Evolutionary conservation across 2,888 invertebrate species (phyloP), one percentile per base, ranked within the genome.

Genomic region (Leptopilina syphax): DNA sequence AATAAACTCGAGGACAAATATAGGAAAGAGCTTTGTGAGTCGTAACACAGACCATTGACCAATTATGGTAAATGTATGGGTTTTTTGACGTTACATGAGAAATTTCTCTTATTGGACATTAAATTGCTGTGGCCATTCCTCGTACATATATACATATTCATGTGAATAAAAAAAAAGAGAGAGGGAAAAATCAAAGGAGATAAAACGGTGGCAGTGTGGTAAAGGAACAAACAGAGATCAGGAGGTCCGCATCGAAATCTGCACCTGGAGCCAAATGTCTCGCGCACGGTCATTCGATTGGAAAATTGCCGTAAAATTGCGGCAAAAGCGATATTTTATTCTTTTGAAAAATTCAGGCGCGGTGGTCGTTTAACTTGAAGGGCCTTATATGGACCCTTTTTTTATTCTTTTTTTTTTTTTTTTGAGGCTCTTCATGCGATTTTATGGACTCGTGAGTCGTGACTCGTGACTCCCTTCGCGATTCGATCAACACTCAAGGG

Each of bases 231-330:
- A 67, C 67, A 67, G 44, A 67, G 67, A 18, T 67, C 47, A 67
- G 67, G 68, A 68, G 68, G 50, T 68, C 68, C 68, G n/a, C 68
- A 18, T 50, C 68, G 2, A 68, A 73, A 57, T 73, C 73, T 63
- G 73, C 73, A 73, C 73, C 73, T 73, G 73, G 73, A 73, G 73
- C 73, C 57, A 34, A 73, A 54, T 73, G 73, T 73, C 73, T 73
- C 73, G 73, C 73, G 73, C 83, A 84, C 81, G 85, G 85, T 88
- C 89, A 87, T 79, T 86, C 88, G 86, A 83, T 88, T 85, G 91
- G 91, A 91, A 91, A 91, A 91, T 91, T 91, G 89, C 90, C 91
- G 91, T 91, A 91, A 91, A 91, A 91, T 91, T 91, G 88, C 90
- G 86, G 86, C 88, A 86, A 87, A 88, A 90, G 86, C 90, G 89